These are phyloP conservation scores for Ailurus styani DNA, from an alignment of 2,113 vertebrate genomes.

Conservation along the genomic window DNA sequence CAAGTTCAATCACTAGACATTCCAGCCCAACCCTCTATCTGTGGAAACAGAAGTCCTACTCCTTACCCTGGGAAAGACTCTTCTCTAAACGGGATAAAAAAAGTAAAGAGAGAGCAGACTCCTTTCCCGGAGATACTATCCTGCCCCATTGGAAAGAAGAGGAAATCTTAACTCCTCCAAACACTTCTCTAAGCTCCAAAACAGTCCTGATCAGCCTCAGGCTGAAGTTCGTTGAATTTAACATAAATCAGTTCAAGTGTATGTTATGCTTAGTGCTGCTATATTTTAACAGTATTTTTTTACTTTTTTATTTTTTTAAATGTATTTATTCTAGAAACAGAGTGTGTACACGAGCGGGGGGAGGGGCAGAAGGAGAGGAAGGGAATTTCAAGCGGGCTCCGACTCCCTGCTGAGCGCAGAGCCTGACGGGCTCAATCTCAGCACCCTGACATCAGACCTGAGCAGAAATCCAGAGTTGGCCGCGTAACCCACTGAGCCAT, in stretches of 20 bases:
- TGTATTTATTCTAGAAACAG: no score
- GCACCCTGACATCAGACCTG: no score
- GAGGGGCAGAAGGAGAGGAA: no score
- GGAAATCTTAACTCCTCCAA: background rate
- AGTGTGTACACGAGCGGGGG: no score
- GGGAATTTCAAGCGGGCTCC: no score
- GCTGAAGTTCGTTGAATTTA: background rate
- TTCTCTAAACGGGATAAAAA: background rate
- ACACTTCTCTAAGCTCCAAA: background rate
- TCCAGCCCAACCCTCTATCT: background rate
- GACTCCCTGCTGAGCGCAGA: no score
- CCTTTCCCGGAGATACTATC: background rate
- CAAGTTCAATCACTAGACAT: background rate
- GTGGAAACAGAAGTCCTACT: background rate
- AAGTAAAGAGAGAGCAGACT: background rate
- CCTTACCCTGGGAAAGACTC: background rate
- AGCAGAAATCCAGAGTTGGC: no score
- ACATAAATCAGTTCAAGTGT: background rate
- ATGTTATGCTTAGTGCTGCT: background rate
- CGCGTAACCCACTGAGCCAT: no score
- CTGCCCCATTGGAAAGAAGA: background rate
- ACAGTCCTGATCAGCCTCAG: background rate
- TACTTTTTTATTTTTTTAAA: background rate
- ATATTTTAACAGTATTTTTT: background rate
- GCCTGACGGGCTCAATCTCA: no score